These are phyloP conservation scores for Tethya wilhelma DNA, from an alignment of 37 sponge, comb jelly and placozoan species.

Conservation along the genomic window DNA sequence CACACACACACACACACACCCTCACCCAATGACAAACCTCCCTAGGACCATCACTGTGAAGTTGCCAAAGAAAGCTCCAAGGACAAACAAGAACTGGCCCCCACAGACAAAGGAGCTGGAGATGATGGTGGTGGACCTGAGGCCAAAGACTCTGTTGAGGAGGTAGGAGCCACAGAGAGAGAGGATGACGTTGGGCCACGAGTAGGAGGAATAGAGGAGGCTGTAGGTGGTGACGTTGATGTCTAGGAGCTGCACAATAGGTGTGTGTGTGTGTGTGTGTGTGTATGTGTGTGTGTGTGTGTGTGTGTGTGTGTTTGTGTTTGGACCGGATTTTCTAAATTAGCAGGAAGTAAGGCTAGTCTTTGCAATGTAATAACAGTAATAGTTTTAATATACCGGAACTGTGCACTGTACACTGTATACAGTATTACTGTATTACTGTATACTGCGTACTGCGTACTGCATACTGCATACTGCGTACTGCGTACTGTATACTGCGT, in stretches of 20 bases:
- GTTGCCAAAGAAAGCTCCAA: constrained; percentile 79
- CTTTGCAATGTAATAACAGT: no score
- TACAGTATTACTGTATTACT: no score
- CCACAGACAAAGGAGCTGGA: constrained; percentile 66
- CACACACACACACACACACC: no score
- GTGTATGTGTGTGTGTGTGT: not conserved
- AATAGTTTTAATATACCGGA: no score
- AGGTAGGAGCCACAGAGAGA: constrained; percentile 90
- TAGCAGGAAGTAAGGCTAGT: no score
- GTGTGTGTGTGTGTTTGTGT: not conserved
- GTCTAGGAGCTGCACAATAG: constrained; percentile 59
- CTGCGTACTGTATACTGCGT: no score
- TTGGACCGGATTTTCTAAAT: not conserved
- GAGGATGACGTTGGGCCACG: constrained; percentile 98
- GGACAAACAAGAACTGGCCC: constrained; percentile 89
- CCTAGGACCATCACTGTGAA: constrained; percentile 85
- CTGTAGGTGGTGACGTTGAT: constrained; percentile 57
- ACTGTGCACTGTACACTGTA: no score
- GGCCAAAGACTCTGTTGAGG: constrained; percentile 85
- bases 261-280: not conserved
- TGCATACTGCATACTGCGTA: no score
- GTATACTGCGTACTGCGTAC: no score
- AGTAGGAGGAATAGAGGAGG: constrained; percentile 93
- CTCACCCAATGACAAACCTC: constrained; percentile 92
- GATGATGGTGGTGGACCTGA: constrained; percentile 76